Evolutionary conservation across 1,140 invertebrate genomes (phyloP), one percentile per base, ranked within the genome.

Genomic region (Heliconius melpomene): DNA sequence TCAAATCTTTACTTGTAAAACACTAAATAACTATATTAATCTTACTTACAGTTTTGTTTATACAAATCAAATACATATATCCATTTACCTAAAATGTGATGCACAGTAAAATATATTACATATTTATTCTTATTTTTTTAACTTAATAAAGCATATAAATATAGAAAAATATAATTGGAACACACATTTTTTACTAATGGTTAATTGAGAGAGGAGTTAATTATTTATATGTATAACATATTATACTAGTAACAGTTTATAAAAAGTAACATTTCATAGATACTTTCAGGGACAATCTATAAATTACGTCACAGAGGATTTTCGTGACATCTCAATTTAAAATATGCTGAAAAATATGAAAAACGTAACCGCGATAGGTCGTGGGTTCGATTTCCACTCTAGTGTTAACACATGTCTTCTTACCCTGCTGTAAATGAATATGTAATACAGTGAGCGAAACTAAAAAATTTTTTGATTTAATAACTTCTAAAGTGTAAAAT

Each of bases 161-260:
- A 23, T 57, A 57, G 11, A 57, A 52, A 11, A 52, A 23, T 1
- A 23, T 2, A 9, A 57, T 23, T 57, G 54, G 2, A 23, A 23
- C 23, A 57, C 2, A 57, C 8, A 57, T 57, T 23, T 23, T 57
- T 57, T 20, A 57, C 54, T 23, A 57, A 57, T 57, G 11, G n/a
- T 57, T 9, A 9, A 23, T 9, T 20, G 20, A 2, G 52, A 20
- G 20, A n/a, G 20, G 52, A 20, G 8, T 54, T 18, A 60, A 60
- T 60, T 23, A 60, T n/a, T 60, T 23, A 60, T n/a, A 60, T 26
- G 9, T 7, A 13, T 26, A 66, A 66, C 60, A 66, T 66, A 66
- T 66, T 66, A 26, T 16, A 66, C 60, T 66, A 66, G 60, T 7
- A 66, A 66, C 23, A 66, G 29, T 66, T 29, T 66, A 66, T 66